phyloP scores from a whole-genome alignment of 1,140 invertebrate species.

The Pogonomyrmex barbatus region DNA sequence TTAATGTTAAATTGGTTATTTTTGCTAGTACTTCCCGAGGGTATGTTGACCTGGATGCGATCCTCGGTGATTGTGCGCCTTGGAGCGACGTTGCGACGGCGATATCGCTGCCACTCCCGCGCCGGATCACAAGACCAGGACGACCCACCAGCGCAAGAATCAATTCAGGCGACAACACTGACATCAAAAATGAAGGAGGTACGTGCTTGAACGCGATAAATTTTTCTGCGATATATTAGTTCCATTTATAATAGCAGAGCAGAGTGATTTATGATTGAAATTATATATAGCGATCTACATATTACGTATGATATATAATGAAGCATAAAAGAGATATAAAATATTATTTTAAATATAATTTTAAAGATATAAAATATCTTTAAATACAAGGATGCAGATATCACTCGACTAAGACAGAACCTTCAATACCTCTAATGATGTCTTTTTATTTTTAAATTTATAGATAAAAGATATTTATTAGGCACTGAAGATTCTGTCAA shows the following conservation, averaged over 20 bases:
- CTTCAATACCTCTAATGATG: too few relatives aligned
- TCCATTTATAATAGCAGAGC: background rate
- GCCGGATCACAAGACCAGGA: conserved; percentile 83
- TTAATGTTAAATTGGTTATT: background rate
- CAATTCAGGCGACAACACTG: conserved; percentile 80
- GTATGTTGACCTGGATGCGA: conserved; percentile 98
- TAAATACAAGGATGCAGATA: too few relatives aligned
- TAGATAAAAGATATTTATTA: too few relatives aligned
- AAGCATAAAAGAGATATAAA: too few relatives aligned
- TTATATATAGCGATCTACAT: background rate
- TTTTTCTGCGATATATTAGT: background rate
- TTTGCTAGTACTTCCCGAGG: conserved; percentile 92
- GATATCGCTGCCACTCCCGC: conserved; percentile 87
- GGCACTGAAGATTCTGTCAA: too few relatives aligned
- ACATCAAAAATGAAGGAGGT: conserved; percentile 84
- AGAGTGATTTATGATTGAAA: background rate
- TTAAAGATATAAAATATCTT: too few relatives aligned
- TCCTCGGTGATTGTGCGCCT: conserved; percentile 96
- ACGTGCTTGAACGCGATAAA: background rate
- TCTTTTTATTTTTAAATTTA: too few relatives aligned
- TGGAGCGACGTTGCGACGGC: conserved; percentile 93
- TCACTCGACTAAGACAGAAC: too few relatives aligned
- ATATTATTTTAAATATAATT: background rate
- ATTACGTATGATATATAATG: too few relatives aligned
- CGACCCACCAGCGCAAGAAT: conserved; percentile 82